phyloP scores from a whole-genome alignment of 1,140 invertebrate genomes.

The Diorhabda elongata region DNA sequence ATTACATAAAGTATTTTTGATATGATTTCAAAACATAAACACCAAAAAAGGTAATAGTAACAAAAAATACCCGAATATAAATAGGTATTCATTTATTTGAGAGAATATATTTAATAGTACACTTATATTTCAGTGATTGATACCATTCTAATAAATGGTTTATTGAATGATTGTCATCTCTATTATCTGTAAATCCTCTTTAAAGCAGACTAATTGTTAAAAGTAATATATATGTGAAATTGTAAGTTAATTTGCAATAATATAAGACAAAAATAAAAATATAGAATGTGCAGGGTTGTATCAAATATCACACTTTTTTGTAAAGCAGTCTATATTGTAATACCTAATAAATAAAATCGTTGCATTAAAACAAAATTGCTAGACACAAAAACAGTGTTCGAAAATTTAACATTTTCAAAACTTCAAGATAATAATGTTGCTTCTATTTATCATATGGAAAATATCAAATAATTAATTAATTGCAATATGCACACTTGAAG shows the following conservation, averaged over 20 bases:
- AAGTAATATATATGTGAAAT: not conserved
- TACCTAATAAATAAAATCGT: not conserved
- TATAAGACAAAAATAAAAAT: not conserved
- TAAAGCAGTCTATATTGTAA: not conserved
- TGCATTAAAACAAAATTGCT: not conserved
- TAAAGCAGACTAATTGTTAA: not conserved
- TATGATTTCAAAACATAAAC: no score
- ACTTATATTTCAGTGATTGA: not conserved
- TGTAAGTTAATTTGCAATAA: not conserved
- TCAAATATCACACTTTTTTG: not conserved
- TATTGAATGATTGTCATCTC: not conserved
- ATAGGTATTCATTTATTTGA: no score
- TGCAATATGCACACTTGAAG: no score
- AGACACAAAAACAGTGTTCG: not conserved
- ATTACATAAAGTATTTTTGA: no score
- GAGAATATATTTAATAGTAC: no score
- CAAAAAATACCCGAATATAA: no score
- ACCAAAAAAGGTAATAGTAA: no score
- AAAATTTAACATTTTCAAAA: no score
- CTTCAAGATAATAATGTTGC: no score
- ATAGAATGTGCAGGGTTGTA: not conserved
- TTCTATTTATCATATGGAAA: no score
- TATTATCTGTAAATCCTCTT: not conserved
- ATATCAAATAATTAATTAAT: no score
- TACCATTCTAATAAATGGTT: not conserved